A percentile compares a stretch with the other conserved stretches of the same genome.
Evolutionary conservation across 2,797 vertebrate genomes (phyloP).

Genomic region (Ispidina picta): DNA sequence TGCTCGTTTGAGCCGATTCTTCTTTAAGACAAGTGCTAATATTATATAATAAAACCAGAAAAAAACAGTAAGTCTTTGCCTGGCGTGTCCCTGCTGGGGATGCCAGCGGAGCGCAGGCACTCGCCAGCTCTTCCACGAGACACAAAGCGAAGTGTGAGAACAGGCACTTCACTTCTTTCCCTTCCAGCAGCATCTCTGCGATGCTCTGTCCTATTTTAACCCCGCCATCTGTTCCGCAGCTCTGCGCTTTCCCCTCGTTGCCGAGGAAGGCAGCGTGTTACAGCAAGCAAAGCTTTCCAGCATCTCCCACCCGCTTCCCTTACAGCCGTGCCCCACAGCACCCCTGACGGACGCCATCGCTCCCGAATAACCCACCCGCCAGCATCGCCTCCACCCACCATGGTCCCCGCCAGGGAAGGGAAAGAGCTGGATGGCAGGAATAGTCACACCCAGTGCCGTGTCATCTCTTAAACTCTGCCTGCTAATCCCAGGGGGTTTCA

Average conservation of each 20-base stretch:
- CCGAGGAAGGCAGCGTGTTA: neutral
- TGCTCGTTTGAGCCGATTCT: conserved; percentile 45
- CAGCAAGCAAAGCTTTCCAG: neutral
- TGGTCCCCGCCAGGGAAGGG: neutral
- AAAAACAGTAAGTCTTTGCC: neutral
- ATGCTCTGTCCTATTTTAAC: conserved; percentile 60
- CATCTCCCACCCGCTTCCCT: neutral
- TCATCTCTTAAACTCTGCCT: neutral
- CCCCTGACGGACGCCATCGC: neutral
- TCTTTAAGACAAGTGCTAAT: conserved; percentile 50
- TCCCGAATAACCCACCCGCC: fast-evolving
- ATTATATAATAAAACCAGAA: neutral
- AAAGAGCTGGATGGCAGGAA: neutral
- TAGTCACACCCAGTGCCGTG: neutral
- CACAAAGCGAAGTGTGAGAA: conserved; percentile 39
- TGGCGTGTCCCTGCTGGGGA: neutral
- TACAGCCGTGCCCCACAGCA: neutral
- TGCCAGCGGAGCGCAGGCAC: neutral
- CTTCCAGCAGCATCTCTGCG: conserved; percentile 22
- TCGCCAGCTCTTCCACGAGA: conserved; percentile 14
- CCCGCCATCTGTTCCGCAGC: conserved; percentile 54
- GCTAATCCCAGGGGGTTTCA: neutral
- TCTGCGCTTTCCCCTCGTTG: neutral
- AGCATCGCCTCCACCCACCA: neutral
- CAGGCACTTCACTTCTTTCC: conserved; percentile 32